Conservation (phyloP, 1,140 invertebrate species). For the Anagrus nilaparvatae region DNA sequence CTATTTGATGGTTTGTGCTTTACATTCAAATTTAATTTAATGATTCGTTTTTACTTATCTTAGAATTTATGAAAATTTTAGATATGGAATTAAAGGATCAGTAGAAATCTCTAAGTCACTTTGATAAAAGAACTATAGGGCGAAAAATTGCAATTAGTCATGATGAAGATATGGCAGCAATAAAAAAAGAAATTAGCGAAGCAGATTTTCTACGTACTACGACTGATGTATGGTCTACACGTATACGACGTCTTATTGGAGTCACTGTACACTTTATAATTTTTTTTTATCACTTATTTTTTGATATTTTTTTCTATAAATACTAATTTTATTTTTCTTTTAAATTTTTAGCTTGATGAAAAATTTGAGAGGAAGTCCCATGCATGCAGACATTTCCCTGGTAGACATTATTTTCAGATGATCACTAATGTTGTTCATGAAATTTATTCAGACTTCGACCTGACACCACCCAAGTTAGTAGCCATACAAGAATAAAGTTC, state of each 20-base stretch:
- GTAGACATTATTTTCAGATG: slow-evolving; percentile 16
- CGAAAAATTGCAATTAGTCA: no score
- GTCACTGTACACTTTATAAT: not conserved
- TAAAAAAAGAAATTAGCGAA: not conserved
- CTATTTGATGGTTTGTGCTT: no score
- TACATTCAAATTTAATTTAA: no score
- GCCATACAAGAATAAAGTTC: no score
- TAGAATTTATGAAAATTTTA: no score
- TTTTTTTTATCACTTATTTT: not conserved
- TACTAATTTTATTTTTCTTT: no score
- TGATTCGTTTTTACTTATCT: no score
- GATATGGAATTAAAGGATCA: no score
- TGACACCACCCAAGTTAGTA: slow-evolving; percentile 14
- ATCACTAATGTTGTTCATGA: slow-evolving; percentile 13
- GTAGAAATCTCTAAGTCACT: no score
- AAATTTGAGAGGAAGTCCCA: slow-evolving; percentile 10
- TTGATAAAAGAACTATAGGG: no score
- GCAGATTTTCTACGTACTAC: not conserved
- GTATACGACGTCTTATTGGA: not conserved
- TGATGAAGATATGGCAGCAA: slow-evolving; percentile 20
- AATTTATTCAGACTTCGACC: slow-evolving; percentile 12
- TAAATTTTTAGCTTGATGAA: not conserved
- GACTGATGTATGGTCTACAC: not conserved
- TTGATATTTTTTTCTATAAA: not conserved
- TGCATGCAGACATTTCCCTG: slow-evolving; percentile 16